Conservation (phyloP, 2,797 vertebrate genomes). For the Pipistrellus pipistrellus region DNA sequence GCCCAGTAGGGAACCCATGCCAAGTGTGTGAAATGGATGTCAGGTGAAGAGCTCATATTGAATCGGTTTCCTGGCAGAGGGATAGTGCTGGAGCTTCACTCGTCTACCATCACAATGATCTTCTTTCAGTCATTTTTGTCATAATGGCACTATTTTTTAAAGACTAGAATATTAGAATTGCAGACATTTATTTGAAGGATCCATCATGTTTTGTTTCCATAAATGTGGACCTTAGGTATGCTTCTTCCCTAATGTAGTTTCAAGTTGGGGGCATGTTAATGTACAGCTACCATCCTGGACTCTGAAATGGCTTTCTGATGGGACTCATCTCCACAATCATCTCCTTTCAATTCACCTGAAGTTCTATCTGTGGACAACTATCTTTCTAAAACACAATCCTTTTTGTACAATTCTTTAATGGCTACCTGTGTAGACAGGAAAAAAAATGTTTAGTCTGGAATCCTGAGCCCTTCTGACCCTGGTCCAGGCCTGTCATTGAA, state of each 20-base stretch:
- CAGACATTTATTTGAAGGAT: background rate
- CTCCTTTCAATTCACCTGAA: background rate
- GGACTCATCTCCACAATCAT: background rate
- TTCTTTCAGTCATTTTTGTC: background rate
- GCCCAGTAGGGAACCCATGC: background rate
- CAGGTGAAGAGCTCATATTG: background rate
- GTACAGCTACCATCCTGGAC: background rate
- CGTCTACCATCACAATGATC: background rate
- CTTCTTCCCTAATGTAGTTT: background rate
- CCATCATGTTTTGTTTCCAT: background rate
- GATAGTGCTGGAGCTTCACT: background rate
- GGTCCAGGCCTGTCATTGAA: background rate
- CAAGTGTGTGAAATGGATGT: background rate
- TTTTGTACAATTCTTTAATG: background rate
- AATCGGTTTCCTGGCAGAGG: constrained; percentile 33
- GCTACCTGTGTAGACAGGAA: background rate
- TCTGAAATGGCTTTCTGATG: background rate
- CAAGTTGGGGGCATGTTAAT: background rate
- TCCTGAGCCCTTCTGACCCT: background rate
- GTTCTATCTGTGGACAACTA: background rate
- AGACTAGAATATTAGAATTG: constrained; percentile 12
- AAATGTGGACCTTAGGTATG: background rate
- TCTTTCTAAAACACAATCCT: background rate
- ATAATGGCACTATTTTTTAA: background rate
- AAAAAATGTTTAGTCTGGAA: background rate